These are phyloP conservation scores for Phoxinus phoxinus DNA, from an alignment of 2,113 vertebrate species.

Conservation along the genomic window DNA sequence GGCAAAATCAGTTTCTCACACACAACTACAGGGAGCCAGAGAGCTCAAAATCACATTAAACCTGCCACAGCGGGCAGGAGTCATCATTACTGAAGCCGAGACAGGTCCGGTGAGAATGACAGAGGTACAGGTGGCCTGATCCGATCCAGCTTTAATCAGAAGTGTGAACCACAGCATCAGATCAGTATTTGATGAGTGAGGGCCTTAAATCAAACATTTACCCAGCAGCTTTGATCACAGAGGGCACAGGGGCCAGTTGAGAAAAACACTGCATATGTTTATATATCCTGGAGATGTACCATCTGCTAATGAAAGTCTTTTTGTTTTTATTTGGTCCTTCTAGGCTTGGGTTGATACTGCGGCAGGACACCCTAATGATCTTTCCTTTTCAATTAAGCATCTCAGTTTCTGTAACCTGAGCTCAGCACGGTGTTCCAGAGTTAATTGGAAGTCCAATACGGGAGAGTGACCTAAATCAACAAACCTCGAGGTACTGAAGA, in stretches of 20 bases:
- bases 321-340: constrained; percentile 50
- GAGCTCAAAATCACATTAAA: constrained; percentile 21
- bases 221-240: constrained; percentile 13
- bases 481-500: constrained; percentile 19
- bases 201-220: constrained; percentile 10
- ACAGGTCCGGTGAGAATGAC: background rate
- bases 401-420: constrained; percentile 34
- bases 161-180: constrained; percentile 21
- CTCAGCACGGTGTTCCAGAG: constrained; percentile 32
- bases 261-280: constrained; percentile 42
- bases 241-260: background rate
- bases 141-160: constrained; percentile 23
- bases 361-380: constrained; percentile 47
- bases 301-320: constrained; percentile 46
- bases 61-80: constrained; percentile 14
- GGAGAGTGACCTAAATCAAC: constrained; percentile 26
- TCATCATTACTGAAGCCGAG: constrained; percentile 8
- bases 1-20: constrained; percentile 20
- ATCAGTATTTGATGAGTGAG: constrained; percentile 20
- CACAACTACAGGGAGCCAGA: constrained; percentile 25
- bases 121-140: background rate
- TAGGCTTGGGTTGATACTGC: constrained; percentile 23
- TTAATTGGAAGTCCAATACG: constrained; percentile 54
- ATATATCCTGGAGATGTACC: constrained; percentile 33
- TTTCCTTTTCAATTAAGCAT: constrained; percentile 57